Conservation (phyloP, 2,797 vertebrate genomes). For the Aratinga solstitialis region DNA sequence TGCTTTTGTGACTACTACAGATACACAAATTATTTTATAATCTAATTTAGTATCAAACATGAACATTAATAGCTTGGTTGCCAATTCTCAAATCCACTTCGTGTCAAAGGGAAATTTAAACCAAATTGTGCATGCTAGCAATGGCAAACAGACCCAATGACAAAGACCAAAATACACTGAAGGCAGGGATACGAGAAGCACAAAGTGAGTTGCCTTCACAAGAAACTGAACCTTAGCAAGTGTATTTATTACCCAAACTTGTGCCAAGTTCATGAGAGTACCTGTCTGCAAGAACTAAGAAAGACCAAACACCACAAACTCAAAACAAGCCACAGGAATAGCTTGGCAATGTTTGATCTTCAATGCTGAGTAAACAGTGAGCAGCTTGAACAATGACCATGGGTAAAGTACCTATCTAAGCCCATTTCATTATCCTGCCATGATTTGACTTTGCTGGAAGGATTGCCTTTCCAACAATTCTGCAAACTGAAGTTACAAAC, state of each 20-base stretch:
- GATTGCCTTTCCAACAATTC: background rate
- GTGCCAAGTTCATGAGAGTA: background rate
- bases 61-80: background rate
- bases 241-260: background rate
- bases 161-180: background rate
- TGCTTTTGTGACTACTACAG: background rate
- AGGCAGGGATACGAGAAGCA: background rate
- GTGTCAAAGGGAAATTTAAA: background rate
- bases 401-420: background rate
- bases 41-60: background rate
- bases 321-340: background rate
- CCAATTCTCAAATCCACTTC: background rate
- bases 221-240: background rate
- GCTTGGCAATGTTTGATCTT: background rate
- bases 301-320: background rate
- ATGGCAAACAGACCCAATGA: background rate
- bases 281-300: background rate
- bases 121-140: background rate
- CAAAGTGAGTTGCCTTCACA: background rate
- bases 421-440: background rate
- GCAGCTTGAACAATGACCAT: fast-evolving
- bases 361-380: background rate
- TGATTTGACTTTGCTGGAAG: background rate
- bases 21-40: background rate
- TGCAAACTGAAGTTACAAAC: background rate